Evolutionary conservation across 2,113 vertebrate genomes (phyloP).

Genomic region (Aspidoscelis tigris): DNA sequence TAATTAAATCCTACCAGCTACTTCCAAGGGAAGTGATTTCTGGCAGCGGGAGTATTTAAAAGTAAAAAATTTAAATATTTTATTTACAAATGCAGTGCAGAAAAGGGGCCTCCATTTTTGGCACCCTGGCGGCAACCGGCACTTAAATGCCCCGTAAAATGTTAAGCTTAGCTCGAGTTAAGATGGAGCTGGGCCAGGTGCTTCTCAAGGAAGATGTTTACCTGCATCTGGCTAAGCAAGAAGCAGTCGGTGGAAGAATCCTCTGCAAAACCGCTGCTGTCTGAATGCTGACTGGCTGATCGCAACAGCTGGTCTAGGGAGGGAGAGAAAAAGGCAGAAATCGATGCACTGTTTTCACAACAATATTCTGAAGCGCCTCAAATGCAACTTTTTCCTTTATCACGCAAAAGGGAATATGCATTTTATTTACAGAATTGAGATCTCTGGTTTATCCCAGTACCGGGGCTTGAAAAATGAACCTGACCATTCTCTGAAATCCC

Average conservation of each 20-base stretch:
- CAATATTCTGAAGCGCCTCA: constrained; percentile 14
- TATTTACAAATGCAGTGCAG: too few species aligned
- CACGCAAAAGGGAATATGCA: background rate
- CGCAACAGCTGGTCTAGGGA: constrained; percentile 82
- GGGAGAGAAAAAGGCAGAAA: constrained; percentile 20
- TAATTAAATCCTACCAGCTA: too few species aligned
- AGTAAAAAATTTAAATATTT: too few species aligned
- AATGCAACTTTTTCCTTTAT: background rate
- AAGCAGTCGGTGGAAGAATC: constrained; percentile 85
- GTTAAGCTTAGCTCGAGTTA: background rate
- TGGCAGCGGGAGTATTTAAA: too few species aligned
- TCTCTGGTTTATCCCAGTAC: background rate
- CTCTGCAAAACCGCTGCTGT: constrained; percentile 97
- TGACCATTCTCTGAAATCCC: background rate
- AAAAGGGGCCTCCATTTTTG: too few species aligned
- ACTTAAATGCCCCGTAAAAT: background rate
- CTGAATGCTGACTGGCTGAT: constrained; percentile 92
- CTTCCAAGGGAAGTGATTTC: too few species aligned
- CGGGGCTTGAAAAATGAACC: background rate
- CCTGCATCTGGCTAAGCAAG: constrained; percentile 84
- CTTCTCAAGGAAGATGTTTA: constrained; percentile 55
- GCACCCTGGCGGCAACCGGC: too few species aligned
- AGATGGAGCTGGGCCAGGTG: background rate
- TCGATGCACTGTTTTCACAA: background rate
- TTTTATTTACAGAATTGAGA: background rate